These are phyloP conservation scores for Cheilosia vulpina DNA, from an alignment of 2,888 invertebrate genomes.

Conservation along the genomic window DNA sequence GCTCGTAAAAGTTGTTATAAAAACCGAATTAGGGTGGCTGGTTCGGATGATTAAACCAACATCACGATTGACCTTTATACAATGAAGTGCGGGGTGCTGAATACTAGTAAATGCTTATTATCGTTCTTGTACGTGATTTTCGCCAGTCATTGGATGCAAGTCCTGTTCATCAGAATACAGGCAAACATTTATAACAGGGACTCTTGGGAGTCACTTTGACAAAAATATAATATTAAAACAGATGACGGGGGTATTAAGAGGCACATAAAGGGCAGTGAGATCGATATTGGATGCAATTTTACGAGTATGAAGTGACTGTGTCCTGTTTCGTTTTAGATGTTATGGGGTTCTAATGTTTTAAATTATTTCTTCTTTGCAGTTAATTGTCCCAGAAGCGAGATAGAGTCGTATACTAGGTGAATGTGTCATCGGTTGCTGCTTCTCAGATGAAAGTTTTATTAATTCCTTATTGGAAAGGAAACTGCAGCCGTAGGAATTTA, in stretches of 20 bases:
- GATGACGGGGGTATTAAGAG: not conserved
- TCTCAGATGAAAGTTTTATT: too few relatives aligned
- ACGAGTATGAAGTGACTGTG: not conserved
- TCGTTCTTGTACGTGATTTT: slow-evolving; percentile 4
- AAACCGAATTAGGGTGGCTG: not conserved
- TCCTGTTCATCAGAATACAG: too few relatives aligned
- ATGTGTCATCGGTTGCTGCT: too few relatives aligned
- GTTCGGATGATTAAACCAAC: slow-evolving; percentile 10
- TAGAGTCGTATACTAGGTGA: too few relatives aligned
- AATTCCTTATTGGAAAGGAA: too few relatives aligned
- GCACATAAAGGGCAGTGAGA: not conserved
- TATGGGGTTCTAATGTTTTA: too few relatives aligned
- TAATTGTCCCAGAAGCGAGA: too few relatives aligned
- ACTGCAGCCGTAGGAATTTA: too few relatives aligned
- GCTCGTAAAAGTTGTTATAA: slow-evolving; percentile 24
- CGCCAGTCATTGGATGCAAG: not conserved
- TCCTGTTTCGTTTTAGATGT: not conserved
- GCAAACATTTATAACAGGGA: not conserved
- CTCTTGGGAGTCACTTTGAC: not conserved
- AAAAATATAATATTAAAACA: not conserved
- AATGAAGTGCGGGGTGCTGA: slow-evolving; percentile 4
- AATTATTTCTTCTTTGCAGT: too few relatives aligned
- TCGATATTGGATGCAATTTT: not conserved
- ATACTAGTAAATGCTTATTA: slow-evolving; percentile 11
- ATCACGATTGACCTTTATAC: slow-evolving; percentile 46